Conservation (phyloP, 2,888 invertebrate species). For the Sphaerophoria rueppellii region DNA sequence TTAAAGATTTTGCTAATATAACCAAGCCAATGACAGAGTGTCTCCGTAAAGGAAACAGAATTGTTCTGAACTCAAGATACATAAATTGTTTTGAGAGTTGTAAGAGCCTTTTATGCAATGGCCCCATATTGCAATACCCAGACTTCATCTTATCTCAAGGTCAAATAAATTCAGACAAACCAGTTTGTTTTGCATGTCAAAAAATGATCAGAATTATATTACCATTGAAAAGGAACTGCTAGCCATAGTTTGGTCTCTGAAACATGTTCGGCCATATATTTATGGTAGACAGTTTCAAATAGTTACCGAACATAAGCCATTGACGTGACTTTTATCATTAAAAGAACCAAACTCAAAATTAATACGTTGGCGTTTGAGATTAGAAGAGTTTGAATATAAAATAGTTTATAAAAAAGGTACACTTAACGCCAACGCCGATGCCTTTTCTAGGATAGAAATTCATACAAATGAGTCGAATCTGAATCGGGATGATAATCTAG, state of each 20-base stretch:
- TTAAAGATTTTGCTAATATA: conserved; percentile 47
- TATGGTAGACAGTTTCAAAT: conserved; percentile 11
- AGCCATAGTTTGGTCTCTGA: conserved; percentile 47
- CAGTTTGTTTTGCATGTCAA: conserved; percentile 74
- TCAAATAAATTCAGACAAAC: conserved; percentile 58
- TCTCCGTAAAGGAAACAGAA: conserved; percentile 49
- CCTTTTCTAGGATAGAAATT: too few species aligned
- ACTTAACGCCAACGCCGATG: too few species aligned
- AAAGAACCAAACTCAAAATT: too few species aligned
- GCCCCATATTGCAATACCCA: conserved; percentile 74
- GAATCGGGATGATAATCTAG: too few species aligned
- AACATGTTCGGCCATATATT: conserved; percentile 74
- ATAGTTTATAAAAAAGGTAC: too few species aligned
- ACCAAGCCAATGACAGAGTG: conserved; percentile 70
- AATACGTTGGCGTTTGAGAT: too few species aligned
- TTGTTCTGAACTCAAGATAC: conserved; percentile 19
- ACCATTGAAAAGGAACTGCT: too few species aligned
- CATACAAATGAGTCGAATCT: background rate
- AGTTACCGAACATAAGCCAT: background rate
- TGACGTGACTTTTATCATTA: too few species aligned
- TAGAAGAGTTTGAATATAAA: too few species aligned
- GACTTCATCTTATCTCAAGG: conserved; percentile 74
- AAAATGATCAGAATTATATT: too few species aligned
- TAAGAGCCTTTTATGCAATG: conserved; percentile 39
- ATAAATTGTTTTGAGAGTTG: conserved; percentile 44